Evolutionary conservation across 2,113 vertebrate species (phyloP).

Genomic region (Myrmophylax atrothorax): DNA sequence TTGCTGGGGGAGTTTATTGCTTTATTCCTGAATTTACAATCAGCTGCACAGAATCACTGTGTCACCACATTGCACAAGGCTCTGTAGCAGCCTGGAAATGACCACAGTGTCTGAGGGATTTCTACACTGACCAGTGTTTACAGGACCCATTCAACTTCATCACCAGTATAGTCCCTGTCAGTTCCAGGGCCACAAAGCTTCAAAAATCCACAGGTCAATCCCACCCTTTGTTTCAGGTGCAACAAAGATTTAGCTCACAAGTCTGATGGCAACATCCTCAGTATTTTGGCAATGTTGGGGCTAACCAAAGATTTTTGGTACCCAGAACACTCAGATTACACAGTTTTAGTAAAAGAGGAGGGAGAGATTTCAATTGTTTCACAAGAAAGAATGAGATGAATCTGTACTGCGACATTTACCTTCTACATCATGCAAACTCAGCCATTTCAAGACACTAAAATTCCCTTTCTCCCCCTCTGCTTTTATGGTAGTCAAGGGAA

Average conservation of each 20-base stretch:
- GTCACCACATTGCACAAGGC: not conserved
- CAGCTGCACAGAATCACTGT: not conserved
- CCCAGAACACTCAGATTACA: not conserved
- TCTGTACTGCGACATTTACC: not conserved
- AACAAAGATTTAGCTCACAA: not conserved
- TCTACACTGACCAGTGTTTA: fast-evolving
- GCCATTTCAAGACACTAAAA: not conserved
- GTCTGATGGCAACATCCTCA: not conserved
- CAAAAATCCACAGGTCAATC: not conserved
- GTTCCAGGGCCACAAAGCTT: not conserved
- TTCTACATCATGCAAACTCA: not conserved
- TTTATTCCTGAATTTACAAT: not conserved
- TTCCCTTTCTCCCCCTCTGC: not conserved
- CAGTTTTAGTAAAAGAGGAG: not conserved
- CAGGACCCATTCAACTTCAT: not conserved
- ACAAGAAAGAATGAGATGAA: not conserved
- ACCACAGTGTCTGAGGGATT: not conserved
- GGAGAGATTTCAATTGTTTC: not conserved
- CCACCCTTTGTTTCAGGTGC: not conserved
- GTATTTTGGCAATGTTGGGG: not conserved
- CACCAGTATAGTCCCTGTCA: not conserved
- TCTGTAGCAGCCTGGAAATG: not conserved
- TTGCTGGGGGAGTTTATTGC: not conserved
- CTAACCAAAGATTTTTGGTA: not conserved
- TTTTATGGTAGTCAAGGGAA: not conserved